These are phyloP conservation scores for Octonoba sinensis DNA, from an alignment of 2,888 invertebrate species.

Conservation along the genomic window DNA sequence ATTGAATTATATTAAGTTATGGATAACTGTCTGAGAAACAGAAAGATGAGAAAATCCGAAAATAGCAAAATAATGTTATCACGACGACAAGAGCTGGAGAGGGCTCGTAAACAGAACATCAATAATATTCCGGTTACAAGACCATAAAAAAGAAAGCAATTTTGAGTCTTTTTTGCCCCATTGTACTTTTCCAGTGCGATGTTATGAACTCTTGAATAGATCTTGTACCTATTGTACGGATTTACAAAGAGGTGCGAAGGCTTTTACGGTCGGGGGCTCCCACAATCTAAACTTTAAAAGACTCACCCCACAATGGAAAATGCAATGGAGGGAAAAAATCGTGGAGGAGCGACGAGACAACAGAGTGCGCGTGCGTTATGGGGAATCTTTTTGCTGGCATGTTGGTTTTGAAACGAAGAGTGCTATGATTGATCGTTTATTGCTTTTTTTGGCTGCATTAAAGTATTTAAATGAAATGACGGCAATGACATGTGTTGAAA, in stretches of 20 bases:
- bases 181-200: conserved; percentile 22
- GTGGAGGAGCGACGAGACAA: conserved; percentile 9
- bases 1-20: no score
- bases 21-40: no score
- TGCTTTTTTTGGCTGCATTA: no score
- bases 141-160: conserved; percentile 5
- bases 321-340: neutral
- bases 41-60: no score
- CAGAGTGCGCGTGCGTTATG: conserved; percentile 20
- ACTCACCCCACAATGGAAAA: conserved; percentile 45
- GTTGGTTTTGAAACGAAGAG: no score
- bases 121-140: conserved; percentile 10
- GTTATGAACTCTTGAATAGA: conserved; percentile 38
- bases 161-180: conserved; percentile 7
- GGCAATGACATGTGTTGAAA: no score
- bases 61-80: no score
- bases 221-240: conserved; percentile 31
- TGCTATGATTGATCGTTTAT: no score
- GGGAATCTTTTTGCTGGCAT: neutral
- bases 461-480: no score
- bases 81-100: neutral
- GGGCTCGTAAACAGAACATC: conserved; percentile 5
- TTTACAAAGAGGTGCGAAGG: conserved; percentile 58
- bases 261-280: conserved; percentile 58
- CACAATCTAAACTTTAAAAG: conserved; percentile 52